Evolutionary conservation across 2,113 vertebrate genomes (phyloP).

Genomic region (Saccopteryx leptura): DNA sequence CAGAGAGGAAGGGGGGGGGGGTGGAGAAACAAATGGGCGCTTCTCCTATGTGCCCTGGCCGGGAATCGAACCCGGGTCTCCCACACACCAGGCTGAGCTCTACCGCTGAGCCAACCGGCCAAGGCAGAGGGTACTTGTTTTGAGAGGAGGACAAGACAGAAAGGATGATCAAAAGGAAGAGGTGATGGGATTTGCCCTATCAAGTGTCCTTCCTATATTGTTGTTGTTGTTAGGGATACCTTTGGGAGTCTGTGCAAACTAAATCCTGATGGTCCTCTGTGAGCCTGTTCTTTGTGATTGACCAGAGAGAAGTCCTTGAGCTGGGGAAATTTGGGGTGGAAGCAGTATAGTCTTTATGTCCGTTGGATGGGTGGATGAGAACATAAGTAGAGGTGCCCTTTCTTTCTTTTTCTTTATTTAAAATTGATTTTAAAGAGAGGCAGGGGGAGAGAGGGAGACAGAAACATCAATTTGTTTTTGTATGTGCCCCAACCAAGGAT

Average conservation of each 20-base stretch:
- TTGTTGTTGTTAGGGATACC: not conserved
- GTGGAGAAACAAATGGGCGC: too few species aligned
- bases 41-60: too few species aligned
- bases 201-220: not conserved
- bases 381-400: not conserved
- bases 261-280: not conserved
- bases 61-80: too few species aligned
- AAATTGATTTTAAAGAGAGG: too few species aligned
- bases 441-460: too few species aligned
- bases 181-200: not conserved
- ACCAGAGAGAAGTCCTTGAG: not conserved
- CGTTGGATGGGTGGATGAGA: not conserved
- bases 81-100: too few species aligned
- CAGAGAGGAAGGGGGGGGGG: too few species aligned
- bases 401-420: not conserved
- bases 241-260: not conserved
- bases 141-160: not conserved
- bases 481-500: too few species aligned
- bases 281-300: not conserved
- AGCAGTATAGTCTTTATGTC: not conserved
- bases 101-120: too few species aligned
- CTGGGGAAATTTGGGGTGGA: not conserved
- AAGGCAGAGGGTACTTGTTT: accelerated
- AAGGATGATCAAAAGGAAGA: not conserved
- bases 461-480: too few species aligned